A percentile compares a stretch with the other conserved stretches of the same genome.
phyloP scores from a whole-genome alignment of 2,113 vertebrate genomes.

The Chiloscyllium plagiosum region DNA sequence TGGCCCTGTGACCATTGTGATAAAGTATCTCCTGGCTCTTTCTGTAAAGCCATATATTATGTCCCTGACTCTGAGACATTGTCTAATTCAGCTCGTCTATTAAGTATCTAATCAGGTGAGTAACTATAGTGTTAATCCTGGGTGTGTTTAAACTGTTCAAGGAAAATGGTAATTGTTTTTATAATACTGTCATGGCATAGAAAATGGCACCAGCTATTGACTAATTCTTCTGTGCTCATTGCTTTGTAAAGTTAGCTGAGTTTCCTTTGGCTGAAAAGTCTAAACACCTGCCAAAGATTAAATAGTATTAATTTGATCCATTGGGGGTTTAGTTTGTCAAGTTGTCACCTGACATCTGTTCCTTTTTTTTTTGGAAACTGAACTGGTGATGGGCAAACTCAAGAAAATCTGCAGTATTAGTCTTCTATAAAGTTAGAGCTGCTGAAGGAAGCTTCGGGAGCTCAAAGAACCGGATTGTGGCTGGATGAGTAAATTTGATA shows the following conservation, averaged over 20 bases:
- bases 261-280: background rate
- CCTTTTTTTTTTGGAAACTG: background rate
- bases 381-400: background rate
- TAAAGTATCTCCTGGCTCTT: background rate
- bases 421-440: background rate
- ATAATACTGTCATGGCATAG: background rate
- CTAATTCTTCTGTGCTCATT: background rate
- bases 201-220: background rate
- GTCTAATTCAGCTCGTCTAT: background rate
- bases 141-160: background rate
- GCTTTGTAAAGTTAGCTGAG: background rate
- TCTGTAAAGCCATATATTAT: background rate
- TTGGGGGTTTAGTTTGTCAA: no score
- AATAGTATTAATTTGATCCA: background rate
- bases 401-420: constrained; percentile 1
- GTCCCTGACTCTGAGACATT: background rate
- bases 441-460: background rate
- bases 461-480: background rate
- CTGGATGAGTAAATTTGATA: background rate
- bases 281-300: background rate
- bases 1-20: background rate
- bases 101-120: no score
- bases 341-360: background rate
- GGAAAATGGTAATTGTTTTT: background rate
- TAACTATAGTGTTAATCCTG: background rate